Conservation (phyloP, 2,888 invertebrate species). For the Anodontia alba region DNA sequence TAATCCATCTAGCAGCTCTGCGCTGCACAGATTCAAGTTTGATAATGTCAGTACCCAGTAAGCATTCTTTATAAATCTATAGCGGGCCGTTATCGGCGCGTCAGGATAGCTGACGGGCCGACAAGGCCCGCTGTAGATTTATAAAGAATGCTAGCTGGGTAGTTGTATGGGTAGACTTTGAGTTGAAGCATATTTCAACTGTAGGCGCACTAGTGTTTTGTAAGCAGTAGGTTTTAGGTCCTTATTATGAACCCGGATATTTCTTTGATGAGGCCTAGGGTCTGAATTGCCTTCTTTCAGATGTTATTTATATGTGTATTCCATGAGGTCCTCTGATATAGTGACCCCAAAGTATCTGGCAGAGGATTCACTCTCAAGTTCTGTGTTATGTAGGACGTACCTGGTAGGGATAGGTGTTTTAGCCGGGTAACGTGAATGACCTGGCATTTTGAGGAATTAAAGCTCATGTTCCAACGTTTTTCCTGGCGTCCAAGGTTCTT, state of each 20-base stretch:
- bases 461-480: background rate
- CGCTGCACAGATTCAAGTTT: constrained; percentile 13
- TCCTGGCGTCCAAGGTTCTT: background rate
- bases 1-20: background rate
- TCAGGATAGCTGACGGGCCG: no score
- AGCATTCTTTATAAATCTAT: no score
- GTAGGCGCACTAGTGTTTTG: no score
- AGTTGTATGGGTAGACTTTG: background rate
- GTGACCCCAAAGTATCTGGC: constrained; percentile 6
- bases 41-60: no score
- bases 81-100: no score
- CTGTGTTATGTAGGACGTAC: background rate
- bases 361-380: background rate
- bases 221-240: no score
- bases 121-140: no score
- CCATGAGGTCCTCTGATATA: background rate
- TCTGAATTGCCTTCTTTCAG: background rate
- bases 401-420: background rate
- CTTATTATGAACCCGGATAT: background rate
- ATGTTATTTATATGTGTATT: background rate
- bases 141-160: no score
- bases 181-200: background rate
- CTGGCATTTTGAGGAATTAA: no score
- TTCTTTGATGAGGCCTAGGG: background rate
- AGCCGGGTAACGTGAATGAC: background rate